phyloP scores from a whole-genome alignment of 2,888 invertebrate species.

The Dasypogon diadema region DNA sequence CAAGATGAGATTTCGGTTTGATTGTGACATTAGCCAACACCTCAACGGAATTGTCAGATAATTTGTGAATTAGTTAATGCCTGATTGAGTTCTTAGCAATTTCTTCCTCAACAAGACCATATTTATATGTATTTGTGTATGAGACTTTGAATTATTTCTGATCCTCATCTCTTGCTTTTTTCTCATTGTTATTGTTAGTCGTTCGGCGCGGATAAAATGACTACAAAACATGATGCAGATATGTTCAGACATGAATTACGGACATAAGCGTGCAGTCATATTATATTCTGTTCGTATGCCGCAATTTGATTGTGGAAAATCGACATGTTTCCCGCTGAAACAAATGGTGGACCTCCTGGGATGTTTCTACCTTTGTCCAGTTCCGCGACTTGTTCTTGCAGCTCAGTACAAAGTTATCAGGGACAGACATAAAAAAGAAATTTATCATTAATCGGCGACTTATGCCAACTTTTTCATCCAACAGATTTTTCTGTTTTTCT shows the following conservation, averaged over 20 bases:
- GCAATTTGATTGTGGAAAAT: slow-evolving; percentile 13
- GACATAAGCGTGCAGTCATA: slow-evolving; percentile 20
- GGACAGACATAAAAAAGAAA: background rate
- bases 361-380: slow-evolving; percentile 16
- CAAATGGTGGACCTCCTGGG: slow-evolving; percentile 21
- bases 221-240: background rate
- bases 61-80: slow-evolving; percentile 8
- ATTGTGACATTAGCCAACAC: background rate
- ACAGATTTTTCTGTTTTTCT: too few species aligned
- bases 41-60: background rate
- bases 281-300: background rate
- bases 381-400: slow-evolving; percentile 24
- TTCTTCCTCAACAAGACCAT: background rate
- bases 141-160: too few species aligned
- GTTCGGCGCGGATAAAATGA: slow-evolving; percentile 6
- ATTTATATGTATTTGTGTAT: too few species aligned
- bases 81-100: background rate
- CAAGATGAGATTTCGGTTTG: background rate
- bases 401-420: slow-evolving; percentile 28
- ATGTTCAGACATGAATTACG: slow-evolving; percentile 17
- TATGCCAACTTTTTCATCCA: background rate
- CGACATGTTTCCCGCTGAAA: slow-evolving; percentile 16
- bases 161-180: background rate
- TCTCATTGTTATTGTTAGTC: background rate
- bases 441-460: slow-evolving; percentile 30